Base-by-base conservation (phyloP, 2,113 vertebrate species). In the Cercopithecus mona region DNA sequence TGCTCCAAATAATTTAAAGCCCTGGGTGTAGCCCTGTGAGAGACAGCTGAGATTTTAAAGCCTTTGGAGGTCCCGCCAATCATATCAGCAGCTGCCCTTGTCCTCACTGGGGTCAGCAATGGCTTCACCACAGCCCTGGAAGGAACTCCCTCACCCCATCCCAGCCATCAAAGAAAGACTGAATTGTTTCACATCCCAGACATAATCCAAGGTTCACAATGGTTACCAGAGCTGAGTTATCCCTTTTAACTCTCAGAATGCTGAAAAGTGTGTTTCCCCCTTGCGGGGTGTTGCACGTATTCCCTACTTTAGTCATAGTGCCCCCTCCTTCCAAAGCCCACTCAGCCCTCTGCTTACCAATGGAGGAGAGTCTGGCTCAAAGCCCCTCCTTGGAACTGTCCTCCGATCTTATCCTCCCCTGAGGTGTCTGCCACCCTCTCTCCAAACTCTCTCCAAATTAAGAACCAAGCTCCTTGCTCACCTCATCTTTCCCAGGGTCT, bases 261-360 rank as follows among this genome's bases (percentile, higher is more conserved):
- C 48, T 75, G 8, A 45, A 17, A 57, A 18, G 43, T 8, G 43
- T 82, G 8, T 79, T 73, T 81, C 32, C 57, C 89, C 59, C 94
- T 70, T 97, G 90, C 87, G 92, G 98, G 93, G 92, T 72, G 52
- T 90, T 97, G 95, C 68, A 78, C 18, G 48, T 40, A 93, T 32
- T 73, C 72, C 61, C 57, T 45, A 93, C 96, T 84, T 85, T 89
- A 76, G 70, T 52, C 61, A 96, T 91, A 10, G n/a, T 30, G 40
- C 23, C 22, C 16, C 25, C 0, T 59, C 66, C 20, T 55, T 6
- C 38, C 17, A 7, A 30, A n/a, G 23, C 90, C 85, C 85, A 72
- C 59, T 64, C 4, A 9, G 97, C 96, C 70, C 91, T 96, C 97
- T 84, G 57, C 84, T 91, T 43, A 0, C 45, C 94, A 72, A 59